These are phyloP conservation scores for Heliconius sara DNA, from an alignment of 2,888 invertebrate genomes.

Conservation along the genomic window DNA sequence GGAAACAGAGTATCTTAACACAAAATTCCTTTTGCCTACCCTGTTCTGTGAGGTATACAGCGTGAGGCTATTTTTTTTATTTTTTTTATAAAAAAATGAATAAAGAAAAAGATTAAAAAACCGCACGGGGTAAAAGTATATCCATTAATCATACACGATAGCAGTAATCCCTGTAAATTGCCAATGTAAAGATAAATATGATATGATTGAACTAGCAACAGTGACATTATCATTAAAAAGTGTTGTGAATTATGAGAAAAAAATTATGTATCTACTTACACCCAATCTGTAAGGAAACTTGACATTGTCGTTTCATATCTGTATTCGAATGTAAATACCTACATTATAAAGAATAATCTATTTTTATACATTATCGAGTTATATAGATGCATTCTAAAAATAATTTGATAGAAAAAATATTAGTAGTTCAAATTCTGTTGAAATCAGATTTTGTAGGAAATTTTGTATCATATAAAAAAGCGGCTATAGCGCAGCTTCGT, in stretches of 20 bases:
- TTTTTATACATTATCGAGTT: neutral
- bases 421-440: neutral
- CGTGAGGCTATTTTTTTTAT: too few species aligned
- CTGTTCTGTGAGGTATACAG: too few species aligned
- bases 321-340: neutral
- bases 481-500: too few species aligned
- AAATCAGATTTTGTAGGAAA: neutral
- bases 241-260: neutral
- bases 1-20: too few species aligned
- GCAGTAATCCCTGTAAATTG: neutral
- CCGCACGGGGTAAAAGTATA: neutral
- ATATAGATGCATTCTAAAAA: neutral
- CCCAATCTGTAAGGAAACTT: neutral
- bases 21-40: too few species aligned
- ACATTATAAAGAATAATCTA: neutral
- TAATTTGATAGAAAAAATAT: too few species aligned
- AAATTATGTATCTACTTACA: neutral
- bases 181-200: conserved; percentile 1
- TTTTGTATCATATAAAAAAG: neutral
- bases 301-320: too few species aligned
- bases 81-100: neutral
- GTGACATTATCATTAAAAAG: neutral
- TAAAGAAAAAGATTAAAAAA: neutral
- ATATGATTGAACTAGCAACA: neutral
- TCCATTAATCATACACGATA: neutral